Evolutionary conservation across 2,888 invertebrate species (phyloP), one percentile per base, ranked within the genome.

Genomic region (Thecocarcelia acutangulata): DNA sequence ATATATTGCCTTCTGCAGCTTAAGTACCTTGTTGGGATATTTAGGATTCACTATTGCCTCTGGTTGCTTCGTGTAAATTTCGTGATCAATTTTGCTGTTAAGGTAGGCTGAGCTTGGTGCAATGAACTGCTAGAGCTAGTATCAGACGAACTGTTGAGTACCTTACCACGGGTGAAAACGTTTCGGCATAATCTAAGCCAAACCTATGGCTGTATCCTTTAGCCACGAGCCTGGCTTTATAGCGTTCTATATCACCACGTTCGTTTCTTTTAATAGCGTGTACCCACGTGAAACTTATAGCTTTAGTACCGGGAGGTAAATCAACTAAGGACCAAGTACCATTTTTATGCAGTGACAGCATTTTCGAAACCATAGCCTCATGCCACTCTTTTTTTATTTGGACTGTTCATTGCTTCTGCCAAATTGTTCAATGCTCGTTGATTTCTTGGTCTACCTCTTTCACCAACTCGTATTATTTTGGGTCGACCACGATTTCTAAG

Each of bases 1-100:
- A n/a, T n/a, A n/a, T n/a, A n/a, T n/a, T n/a, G n/a, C 80, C 50
- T 85, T 86, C 13, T 63, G 54, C 13, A 63, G 42, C 8, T 52
- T 56, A 13, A 69, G 19, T 4, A 58, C 69, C 12, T 17, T 28
- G n/a, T 28, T 13, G 13, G 69, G 58, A 44, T 44, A 13, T 54
- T 28, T 28, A 4, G 17, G n/a, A 21, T 19, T 33, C 2, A 33
- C 44, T 17, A 50, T 52, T 6, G 17, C 13, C 19, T 21, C 15
- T 52, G 42, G 24, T 42, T 44, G 54, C 4, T 12, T 2, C 56
- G 83, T 83, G 24, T 77, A 83, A 17, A 81, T 40, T 17, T 80
- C 76, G 8, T 83, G 77, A 6, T 28, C 3, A 28, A 28, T 28
- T 3, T 3, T 3, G 6, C 28, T 28, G 2, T 44, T 44, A 6